Percentiles rank a stretch among this genome's conserved stretches.
These are phyloP conservation scores for Drosophila sp. DNA, from an alignment of 1,140 invertebrate genomes.

Conservation along the genomic window DNA sequence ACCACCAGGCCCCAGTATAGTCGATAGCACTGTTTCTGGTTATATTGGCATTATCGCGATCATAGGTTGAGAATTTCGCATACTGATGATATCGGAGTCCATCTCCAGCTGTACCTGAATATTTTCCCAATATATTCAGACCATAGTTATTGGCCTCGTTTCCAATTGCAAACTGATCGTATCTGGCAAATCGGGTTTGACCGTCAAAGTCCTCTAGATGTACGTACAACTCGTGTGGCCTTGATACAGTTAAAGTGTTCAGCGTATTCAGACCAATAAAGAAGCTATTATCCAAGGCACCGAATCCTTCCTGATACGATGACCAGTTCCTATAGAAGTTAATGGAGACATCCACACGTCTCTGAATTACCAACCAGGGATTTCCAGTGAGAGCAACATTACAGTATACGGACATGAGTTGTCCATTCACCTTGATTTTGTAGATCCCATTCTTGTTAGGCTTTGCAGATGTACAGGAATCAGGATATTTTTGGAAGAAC, in stretches of 20 bases:
- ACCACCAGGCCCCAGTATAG: slow-evolving; percentile 37
- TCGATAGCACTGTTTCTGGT: not conserved
- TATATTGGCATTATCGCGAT: slow-evolving; percentile 19
- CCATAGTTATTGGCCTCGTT: slow-evolving; percentile 22
- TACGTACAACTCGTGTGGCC: slow-evolving; percentile 12
- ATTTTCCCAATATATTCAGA: slow-evolving; percentile 30
- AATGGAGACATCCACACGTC: slow-evolving; percentile 10
- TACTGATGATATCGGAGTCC: slow-evolving; percentile 36
- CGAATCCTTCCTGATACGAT: slow-evolving; percentile 29
- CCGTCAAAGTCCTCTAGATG: slow-evolving; percentile 32
- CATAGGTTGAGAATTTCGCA: slow-evolving; percentile 59
- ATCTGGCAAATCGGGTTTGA: slow-evolving; percentile 7
- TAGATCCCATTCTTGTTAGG: slow-evolving; percentile 30
- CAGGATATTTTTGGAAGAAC: slow-evolving; percentile 11
- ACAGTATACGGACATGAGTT: slow-evolving; percentile 25
- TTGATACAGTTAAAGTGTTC: not conserved
- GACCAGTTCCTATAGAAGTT: slow-evolving; percentile 35
- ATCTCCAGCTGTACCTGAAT: slow-evolving; percentile 54
- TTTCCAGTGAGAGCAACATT: not conserved
- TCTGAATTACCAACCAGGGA: slow-evolving; percentile 33
- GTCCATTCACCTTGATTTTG: slow-evolving; percentile 21
- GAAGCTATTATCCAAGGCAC: slow-evolving; percentile 9
- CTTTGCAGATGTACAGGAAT: slow-evolving; percentile 17
- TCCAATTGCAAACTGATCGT: slow-evolving; percentile 23
- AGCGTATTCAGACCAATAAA: slow-evolving; percentile 33